Base-by-base conservation (phyloP, 2,113 vertebrate genomes). In the Erinaceus europaeus region DNA sequence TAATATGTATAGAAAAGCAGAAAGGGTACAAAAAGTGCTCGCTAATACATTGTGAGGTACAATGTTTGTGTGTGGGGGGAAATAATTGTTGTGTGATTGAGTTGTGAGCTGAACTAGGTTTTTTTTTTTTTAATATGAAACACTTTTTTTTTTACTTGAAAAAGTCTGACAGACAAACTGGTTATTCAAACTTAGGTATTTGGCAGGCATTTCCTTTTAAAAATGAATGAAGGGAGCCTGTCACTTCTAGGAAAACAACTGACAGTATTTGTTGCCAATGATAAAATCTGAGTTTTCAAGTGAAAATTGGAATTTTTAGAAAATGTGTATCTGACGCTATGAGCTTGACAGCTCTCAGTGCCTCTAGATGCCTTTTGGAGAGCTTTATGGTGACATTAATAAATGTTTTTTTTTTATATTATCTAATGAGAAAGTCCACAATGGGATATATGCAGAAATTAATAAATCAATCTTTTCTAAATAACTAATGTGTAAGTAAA, bases 161-260 rank as follows among this genome's bases (percentile, higher is more conserved):
- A 79, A 93, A 4, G 14, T 87, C 92, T 90, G 62, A 86, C 53
- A 94, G 84, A 84, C 67, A 90, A 29, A 78, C 64, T 93, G 73
- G 69, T 84, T 91, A 65, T 84, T 91, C 87, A 84, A 75, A 74
- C 69, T 82, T 71, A 64, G 84, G 5, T 90, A 55, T 78, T 79
- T 94, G 94, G 89, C 94, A 94, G 91, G 74, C 69, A 25, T 74
- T 90, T 91, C 74, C 81, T 93, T 88, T 94, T 71, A 84, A 90
- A 94, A 90, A 61, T 84, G 87, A 94, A 84, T 55, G 89, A 90
- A 85, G 69, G 84, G 73, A 92, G 48, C 48, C 78, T 94, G 94
- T 94, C 89, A 87, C 77, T 89, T 87, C 78, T 74, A 82, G 81
- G 82, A 75, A 95, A 90, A 94, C 77, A 91, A 81, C 73, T 52